Base-by-base conservation (phyloP, 1,140 invertebrate genomes). In the Euborellia annulipes region DNA sequence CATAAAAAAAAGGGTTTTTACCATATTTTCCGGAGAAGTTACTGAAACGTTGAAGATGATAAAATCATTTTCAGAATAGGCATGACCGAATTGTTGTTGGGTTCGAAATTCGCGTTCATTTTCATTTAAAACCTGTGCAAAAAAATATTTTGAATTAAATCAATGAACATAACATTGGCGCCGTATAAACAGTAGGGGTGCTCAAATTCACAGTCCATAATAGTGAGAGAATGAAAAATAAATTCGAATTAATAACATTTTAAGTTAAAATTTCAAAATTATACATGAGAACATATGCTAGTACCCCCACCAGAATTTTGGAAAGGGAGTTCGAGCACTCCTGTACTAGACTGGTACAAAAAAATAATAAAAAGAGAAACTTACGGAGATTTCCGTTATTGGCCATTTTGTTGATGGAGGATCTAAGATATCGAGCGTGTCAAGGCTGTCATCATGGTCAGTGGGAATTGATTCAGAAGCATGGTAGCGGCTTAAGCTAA, bases 11-110 rank as follows among this genome's bases (percentile, higher is more conserved):
- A n/a, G n/a, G n/a, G n/a, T n/a, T n/a, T 27, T 27, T 58, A 86
- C 87, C 45, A 85, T 72, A 50, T 73, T 76, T 57, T 83, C 75
- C 8, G 77, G 72, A 58, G 82, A 76, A 27, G 78, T 64, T 36
- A 86, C 76, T 48, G 78, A 79, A 27, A 82, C 69, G 67, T 86
- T 85, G 58, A 93, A 83, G 45, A 90, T 70, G 17, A 93, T 62
- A 61, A 85, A 78, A 56, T 88, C 85, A 54, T 75, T 71, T 41
- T 75, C 67, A 39, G 70, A 71, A 57, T 82, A 87, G 37, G 75
- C 64, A 41, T 73, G 68, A 18, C 91, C 91, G 69, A 88, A 92
- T 56, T 90, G 85, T 34, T 76, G 73, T 65, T 95, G 91, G 6
- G 65, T 60, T 47, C 69, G 64, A 46, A 82, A 76, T 27, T 64